phyloP scores from a whole-genome alignment of 2,797 vertebrate species.

The Agapornis canus region DNA sequence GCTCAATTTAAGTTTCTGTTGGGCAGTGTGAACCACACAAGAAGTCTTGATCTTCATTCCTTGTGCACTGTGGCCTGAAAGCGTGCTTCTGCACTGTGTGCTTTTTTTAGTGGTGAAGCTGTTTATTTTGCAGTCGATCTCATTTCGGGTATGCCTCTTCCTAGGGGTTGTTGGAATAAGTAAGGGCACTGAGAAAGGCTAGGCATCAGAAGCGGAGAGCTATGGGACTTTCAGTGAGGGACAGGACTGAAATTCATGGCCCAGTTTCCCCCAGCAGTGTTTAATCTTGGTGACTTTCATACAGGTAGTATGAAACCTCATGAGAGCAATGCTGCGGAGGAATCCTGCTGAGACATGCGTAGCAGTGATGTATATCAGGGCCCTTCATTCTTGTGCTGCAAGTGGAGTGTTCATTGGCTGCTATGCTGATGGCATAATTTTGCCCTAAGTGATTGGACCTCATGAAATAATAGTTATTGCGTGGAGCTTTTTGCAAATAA shows the following conservation, averaged over 20 bases:
- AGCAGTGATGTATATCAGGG: accelerated
- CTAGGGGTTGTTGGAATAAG: neutral
- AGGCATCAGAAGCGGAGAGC: neutral
- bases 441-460: neutral
- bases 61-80: neutral
- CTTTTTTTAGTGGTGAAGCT: neutral
- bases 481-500: constrained; percentile 38
- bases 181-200: neutral
- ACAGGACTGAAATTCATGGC: neutral
- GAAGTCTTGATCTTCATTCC: neutral
- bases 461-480: neutral
- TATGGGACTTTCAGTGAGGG: neutral
- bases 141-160: neutral
- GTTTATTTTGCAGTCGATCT: neutral
- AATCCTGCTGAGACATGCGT: neutral
- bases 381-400: neutral
- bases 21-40: neutral
- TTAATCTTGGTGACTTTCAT: neutral
- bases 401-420: neutral
- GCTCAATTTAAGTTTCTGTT: neutral
- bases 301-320: neutral
- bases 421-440: neutral
- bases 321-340: neutral
- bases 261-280: neutral
- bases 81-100: accelerated